phyloP scores from a whole-genome alignment of 2,797 vertebrate genomes.

The Salarias fasciatus region DNA sequence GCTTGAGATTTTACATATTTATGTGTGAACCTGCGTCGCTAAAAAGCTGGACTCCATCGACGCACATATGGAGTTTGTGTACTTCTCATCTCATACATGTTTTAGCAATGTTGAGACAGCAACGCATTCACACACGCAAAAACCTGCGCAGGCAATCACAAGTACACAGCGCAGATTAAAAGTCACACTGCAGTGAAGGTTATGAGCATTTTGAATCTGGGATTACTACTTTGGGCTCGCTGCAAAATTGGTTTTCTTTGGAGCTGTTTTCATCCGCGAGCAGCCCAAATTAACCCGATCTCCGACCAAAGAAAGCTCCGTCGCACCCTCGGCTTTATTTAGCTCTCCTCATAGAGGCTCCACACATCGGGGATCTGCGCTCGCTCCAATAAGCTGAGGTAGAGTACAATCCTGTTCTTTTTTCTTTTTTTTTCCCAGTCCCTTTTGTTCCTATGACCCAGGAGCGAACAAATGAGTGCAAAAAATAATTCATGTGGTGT shows the following conservation, averaged over 20 bases:
- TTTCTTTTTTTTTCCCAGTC: constrained; percentile 32
- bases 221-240: constrained; percentile 63
- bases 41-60: neutral
- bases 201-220: constrained; percentile 44
- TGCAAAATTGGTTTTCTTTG: constrained; percentile 66
- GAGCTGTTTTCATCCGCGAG: constrained; percentile 50
- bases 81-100: constrained; percentile 4
- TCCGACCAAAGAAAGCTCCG: constrained; percentile 37
- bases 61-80: neutral
- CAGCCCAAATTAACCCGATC: constrained; percentile 67
- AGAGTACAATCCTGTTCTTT: constrained; percentile 37
- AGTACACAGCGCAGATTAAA: constrained; percentile 33
- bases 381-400: no score
- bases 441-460: neutral
- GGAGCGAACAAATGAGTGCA: constrained; percentile 48
- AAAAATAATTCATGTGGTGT: constrained; percentile 33
- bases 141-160: constrained; percentile 3
- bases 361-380: no score
- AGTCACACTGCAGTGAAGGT: constrained; percentile 28
- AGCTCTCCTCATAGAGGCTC: constrained; percentile 5
- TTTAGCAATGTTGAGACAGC: neutral
- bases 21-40: neutral
- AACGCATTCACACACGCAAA: constrained; percentile 3
- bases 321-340: constrained; percentile 40
- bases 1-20: neutral